These are phyloP conservation scores for Alosa alosa DNA, from an alignment of 2,113 vertebrate genomes.

Conservation along the genomic window DNA sequence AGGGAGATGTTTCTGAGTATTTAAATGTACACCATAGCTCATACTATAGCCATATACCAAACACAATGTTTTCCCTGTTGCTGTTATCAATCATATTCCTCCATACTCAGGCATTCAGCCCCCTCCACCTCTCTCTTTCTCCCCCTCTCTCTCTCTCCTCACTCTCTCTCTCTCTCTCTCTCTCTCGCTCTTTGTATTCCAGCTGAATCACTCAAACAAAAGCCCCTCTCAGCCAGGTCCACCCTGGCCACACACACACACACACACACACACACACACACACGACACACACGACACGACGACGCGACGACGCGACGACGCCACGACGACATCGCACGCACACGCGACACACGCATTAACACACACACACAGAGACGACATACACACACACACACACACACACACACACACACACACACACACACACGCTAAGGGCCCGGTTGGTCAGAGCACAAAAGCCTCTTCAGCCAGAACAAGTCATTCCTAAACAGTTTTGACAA, in stretches of 20 bases:
- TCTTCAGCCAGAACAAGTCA: constrained; percentile 16
- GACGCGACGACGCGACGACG: too few relatives aligned
- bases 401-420: too few relatives aligned
- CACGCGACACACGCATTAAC: too few relatives aligned
- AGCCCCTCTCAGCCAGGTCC: constrained; percentile 36
- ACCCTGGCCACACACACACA: not conserved
- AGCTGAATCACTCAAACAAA: constrained; percentile 23
- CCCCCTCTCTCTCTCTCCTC: not conserved
- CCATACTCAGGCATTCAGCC: constrained; percentile 19
- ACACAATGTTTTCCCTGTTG: not conserved
- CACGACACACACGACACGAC: too few relatives aligned
- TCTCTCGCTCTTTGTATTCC: not conserved
- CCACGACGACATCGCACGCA: too few relatives aligned
- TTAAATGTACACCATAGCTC: constrained; percentile 2
- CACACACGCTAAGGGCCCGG: not conserved
- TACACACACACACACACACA: too few relatives aligned
- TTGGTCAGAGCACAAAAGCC: constrained; percentile 16
- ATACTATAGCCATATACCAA: not conserved
- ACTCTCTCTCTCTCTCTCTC: not conserved
- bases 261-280: too few relatives aligned
- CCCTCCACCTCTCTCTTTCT: constrained; percentile 17
- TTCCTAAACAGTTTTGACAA: constrained; percentile 35
- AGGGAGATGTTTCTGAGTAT: not conserved
- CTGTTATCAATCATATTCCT: not conserved
- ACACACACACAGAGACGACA: too few relatives aligned